These are phyloP conservation scores for Amphipyra tragopoginis DNA, from an alignment of 2,888 invertebrate genomes.

Conservation along the genomic window DNA sequence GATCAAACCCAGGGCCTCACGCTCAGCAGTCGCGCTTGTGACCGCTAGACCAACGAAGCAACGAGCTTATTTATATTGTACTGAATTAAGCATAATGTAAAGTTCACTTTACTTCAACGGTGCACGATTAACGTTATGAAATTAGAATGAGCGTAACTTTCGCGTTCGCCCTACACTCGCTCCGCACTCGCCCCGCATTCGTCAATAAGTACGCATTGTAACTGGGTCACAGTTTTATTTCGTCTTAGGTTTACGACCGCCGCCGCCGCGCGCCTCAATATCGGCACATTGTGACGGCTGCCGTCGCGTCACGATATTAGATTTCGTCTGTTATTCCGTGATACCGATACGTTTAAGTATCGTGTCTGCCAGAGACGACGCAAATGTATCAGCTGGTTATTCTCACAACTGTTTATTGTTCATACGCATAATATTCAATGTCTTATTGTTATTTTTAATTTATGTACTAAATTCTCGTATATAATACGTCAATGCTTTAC, in stretches of 20 bases:
- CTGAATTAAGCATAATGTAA: neutral
- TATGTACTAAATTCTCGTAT: neutral
- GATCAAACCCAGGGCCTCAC: too few species aligned
- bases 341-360: slow-evolving; percentile 1
- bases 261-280: slow-evolving; percentile 26
- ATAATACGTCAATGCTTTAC: slow-evolving; percentile 1
- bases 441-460: neutral
- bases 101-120: neutral
- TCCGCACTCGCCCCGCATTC: neutral
- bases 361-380: neutral
- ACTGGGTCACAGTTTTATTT: slow-evolving; percentile 47
- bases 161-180: neutral
- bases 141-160: neutral
- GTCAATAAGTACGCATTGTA: slow-evolving; percentile 18
- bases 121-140: neutral
- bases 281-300: slow-evolving; percentile 18
- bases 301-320: slow-evolving; percentile 4
- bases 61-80: too few species aligned
- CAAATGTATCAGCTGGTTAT: neutral
- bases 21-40: too few species aligned
- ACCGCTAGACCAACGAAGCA: too few species aligned
- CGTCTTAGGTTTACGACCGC: slow-evolving; percentile 31
- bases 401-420: neutral
- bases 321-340: neutral
- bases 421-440: slow-evolving; percentile 2